These are phyloP conservation scores for Dermatemys mawii DNA, from an alignment of 2,113 vertebrate species.

Conservation along the genomic window DNA sequence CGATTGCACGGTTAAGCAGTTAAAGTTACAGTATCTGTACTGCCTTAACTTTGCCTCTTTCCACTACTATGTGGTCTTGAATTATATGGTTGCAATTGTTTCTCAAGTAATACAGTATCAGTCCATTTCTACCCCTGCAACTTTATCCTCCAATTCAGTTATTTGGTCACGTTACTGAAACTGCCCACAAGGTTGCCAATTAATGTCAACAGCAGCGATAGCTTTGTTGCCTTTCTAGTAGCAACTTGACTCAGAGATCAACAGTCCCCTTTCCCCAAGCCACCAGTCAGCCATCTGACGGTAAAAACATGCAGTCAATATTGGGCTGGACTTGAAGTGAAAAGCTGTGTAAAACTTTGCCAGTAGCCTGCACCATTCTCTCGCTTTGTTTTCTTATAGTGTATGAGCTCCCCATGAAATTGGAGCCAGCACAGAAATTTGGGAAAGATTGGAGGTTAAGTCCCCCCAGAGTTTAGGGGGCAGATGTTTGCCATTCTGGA, in stretches of 20 bases:
- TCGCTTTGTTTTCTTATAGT: neutral
- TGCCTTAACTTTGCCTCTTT: neutral
- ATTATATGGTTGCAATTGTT: neutral
- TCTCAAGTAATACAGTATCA: neutral
- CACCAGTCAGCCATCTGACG: neutral
- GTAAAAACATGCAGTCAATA: neutral
- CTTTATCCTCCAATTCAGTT: neutral
- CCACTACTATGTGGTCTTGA: accelerated
- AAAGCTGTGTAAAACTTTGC: neutral
- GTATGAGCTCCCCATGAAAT: neutral
- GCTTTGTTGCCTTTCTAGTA: neutral
- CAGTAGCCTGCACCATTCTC: neutral
- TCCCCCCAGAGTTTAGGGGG: neutral
- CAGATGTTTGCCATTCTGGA: neutral
- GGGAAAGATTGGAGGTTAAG: neutral
- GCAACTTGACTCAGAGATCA: neutral
- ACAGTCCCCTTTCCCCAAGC: neutral
- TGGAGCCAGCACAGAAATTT: neutral
- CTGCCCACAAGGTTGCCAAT: neutral
- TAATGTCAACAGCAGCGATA: neutral
- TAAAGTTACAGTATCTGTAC: neutral
- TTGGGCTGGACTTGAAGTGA: neutral
- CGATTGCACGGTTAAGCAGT: neutral
- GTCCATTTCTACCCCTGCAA: neutral
- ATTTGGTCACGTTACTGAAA: accelerated